These are phyloP conservation scores for Mylabris sibirica DNA, from an alignment of 2,888 invertebrate genomes.

Conservation along the genomic window DNA sequence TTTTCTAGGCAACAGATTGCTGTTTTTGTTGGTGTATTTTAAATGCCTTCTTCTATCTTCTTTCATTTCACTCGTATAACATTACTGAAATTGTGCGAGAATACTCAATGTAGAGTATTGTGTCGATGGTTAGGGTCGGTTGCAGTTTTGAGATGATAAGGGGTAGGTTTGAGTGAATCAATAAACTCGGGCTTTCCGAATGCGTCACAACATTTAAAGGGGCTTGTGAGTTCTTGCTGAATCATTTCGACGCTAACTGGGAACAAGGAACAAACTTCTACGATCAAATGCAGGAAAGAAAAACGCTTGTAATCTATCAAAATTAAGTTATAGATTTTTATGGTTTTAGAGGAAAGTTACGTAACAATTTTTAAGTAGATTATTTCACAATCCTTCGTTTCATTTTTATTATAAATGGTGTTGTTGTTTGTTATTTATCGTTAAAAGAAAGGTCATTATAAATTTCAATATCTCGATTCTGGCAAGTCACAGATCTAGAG, in stretches of 20 bases:
- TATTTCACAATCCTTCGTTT: not conserved
- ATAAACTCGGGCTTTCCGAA: slow-evolving; percentile 49
- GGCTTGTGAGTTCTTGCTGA: not conserved
- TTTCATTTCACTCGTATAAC: not conserved
- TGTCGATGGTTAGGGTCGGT: slow-evolving; percentile 57
- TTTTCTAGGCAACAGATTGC: not conserved
- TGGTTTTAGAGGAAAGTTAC: not conserved
- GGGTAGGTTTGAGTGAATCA: slow-evolving; percentile 49
- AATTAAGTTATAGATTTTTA: not conserved
- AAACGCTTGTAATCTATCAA: not conserved
- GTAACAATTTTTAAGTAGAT: not conserved
- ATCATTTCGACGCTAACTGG: not conserved
- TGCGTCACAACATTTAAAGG: slow-evolving; percentile 46
- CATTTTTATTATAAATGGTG: not conserved
- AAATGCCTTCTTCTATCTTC: too few relatives aligned
- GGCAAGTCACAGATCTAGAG: not conserved
- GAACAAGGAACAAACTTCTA: not conserved
- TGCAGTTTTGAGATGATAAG: slow-evolving; percentile 36
- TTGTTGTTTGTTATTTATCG: not conserved
- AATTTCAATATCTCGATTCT: not conserved
- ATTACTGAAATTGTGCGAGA: not conserved
- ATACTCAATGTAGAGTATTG: slow-evolving; percentile 55
- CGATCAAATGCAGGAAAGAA: not conserved
- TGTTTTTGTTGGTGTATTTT: not conserved
- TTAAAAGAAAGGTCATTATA: not conserved